Evolutionary conservation across 2,888 invertebrate species (phyloP).

Genomic region (Smittia sp.): DNA sequence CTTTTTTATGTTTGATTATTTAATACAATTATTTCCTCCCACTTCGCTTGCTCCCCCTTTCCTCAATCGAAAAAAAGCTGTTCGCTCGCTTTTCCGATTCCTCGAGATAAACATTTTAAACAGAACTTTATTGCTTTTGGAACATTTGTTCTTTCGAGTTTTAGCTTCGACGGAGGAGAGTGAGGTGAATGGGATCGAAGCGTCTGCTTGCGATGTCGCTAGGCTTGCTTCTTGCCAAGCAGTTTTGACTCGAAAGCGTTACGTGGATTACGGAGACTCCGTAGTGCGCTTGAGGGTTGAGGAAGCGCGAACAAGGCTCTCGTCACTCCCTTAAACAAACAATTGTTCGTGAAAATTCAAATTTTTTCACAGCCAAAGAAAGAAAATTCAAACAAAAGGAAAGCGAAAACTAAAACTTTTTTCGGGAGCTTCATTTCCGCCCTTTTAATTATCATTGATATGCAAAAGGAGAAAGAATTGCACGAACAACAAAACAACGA

Average conservation of each 20-base stretch:
- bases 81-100: background rate
- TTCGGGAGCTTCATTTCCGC: background rate
- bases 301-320: conserved; percentile 12
- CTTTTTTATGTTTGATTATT: conserved; percentile 39
- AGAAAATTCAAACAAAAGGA: conserved; percentile 6
- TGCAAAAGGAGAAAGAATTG: background rate
- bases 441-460: conserved; percentile 22
- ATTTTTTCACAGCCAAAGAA: background rate
- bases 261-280: background rate
- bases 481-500: background rate
- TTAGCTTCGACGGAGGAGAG: background rate
- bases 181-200: background rate
- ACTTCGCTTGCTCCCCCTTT: background rate
- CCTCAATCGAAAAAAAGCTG: background rate
- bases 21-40: conserved; percentile 31
- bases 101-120: conserved; percentile 5
- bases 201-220: background rate
- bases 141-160: conserved; percentile 20
- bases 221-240: background rate
- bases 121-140: background rate
- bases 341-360: background rate
- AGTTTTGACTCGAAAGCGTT: background rate
- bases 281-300: background rate
- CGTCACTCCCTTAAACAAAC: conserved; percentile 1
- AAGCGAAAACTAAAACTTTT: conserved; percentile 1